These are phyloP conservation scores for Melieria picta DNA, from an alignment of 2,888 invertebrate species.

Conservation along the genomic window DNA sequence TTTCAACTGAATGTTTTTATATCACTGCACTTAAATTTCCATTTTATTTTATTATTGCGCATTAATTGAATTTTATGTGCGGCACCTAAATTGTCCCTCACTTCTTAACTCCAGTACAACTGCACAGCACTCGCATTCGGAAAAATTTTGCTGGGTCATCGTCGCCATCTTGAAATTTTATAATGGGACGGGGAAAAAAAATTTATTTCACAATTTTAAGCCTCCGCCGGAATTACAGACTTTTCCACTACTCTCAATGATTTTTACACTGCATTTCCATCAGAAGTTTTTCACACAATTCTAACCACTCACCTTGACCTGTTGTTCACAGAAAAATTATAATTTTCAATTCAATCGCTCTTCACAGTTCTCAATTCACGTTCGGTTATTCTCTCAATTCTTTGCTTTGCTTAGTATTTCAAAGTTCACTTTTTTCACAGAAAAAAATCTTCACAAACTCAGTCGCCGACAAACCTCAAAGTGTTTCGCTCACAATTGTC, in stretches of 20 bases:
- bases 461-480: constrained; percentile 29
- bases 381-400: constrained; percentile 29
- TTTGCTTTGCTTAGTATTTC: constrained; percentile 32
- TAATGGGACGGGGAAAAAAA: background rate
- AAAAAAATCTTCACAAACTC: constrained; percentile 37
- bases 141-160: background rate
- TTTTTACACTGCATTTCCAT: background rate
- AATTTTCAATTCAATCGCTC: constrained; percentile 22
- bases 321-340: constrained; percentile 32
- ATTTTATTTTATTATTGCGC: background rate
- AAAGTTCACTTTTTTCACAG: constrained; percentile 42
- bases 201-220: constrained; percentile 26
- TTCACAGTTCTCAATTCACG: constrained; percentile 27
- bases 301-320: constrained; percentile 41
- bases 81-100: background rate
- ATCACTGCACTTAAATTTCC: background rate
- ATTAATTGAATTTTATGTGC: background rate
- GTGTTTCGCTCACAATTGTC: constrained; percentile 42
- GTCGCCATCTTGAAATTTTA: constrained; percentile 25
- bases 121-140: background rate
- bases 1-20: background rate
- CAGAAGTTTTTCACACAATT: background rate
- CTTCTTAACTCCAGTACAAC: background rate
- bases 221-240: background rate
- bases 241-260: background rate